Evolutionary conservation across 2,113 vertebrate genomes (phyloP), one percentile per base, ranked within the genome.

Genomic region (Misgurnus anguillicaudatus): DNA sequence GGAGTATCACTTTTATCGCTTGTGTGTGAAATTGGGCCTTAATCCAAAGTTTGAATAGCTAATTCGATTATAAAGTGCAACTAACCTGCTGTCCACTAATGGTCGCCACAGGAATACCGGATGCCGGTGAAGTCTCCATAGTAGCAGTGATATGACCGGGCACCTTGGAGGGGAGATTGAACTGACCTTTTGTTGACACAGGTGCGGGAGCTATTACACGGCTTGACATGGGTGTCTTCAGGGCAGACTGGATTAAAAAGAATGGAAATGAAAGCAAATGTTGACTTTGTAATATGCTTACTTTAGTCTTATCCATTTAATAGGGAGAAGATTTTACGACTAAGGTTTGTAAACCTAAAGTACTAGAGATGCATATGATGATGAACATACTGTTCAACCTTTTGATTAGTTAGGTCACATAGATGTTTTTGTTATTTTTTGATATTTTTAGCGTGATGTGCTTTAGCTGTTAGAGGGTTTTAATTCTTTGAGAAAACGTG

Each of bases 81-180:
- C 85, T 87, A 68, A 98, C 98, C 95, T 98, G 98, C 80, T 98
- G 98, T 81, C 97, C 94, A 85, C 98, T 99, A 91, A 99, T 99
- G n/a, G 98, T 98, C 84, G 97, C 97, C 91, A 99, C 97, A 1
- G 98, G 97, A 85, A 99, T 99, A 51, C 95, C 95, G 31, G 83
- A 16, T 78, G 95, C 95, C 81, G 96, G 92, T 58, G 95, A 94
- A 89, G 93, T 97, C 84, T 99, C 97, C 92, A 98, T 91, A 75
- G 95, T 94, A 31, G 98, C 95, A 1, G 95, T 96, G 60, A 98
- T 95, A 85, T 98, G 96, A 45, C 94, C 93, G 11, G 96, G 94
- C 83, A 97, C 95, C 87, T 99, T 99, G 5, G 96, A 85, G 6
- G 96, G 93, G 83, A 95, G 90, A 3, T 95, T 90, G 73, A 98